Percentiles rank a stretch among this genome's conserved stretches.
Evolutionary conservation across 2,113 vertebrate genomes (phyloP).

Genomic region (Progne subis): DNA sequence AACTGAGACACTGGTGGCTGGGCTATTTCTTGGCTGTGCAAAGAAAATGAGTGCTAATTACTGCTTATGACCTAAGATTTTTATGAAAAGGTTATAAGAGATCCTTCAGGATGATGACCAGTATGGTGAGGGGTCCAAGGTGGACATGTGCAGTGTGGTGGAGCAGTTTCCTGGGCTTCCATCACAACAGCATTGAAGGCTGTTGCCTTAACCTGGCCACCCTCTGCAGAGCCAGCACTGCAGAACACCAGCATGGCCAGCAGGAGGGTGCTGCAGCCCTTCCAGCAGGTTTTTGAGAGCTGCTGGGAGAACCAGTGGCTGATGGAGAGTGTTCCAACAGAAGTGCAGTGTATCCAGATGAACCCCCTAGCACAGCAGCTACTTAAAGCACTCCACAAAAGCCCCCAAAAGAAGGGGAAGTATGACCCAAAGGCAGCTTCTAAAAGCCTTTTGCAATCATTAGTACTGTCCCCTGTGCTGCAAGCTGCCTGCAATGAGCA

Average conservation of each 20-base stretch:
- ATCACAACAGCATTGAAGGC: neutral
- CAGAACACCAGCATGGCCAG: accelerated
- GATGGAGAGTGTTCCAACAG: neutral
- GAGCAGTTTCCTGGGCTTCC: neutral
- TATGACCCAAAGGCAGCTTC: neutral
- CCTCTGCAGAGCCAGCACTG: accelerated
- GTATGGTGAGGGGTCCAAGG: neutral
- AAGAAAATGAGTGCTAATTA: neutral
- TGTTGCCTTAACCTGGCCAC: neutral
- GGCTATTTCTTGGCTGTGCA: neutral
- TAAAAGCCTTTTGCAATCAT: constrained; percentile 66
- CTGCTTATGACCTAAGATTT: neutral
- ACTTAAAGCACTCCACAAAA: constrained; percentile 13
- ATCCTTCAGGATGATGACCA: neutral
- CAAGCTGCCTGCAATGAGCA: constrained; percentile 71
- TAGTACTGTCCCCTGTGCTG: constrained; percentile 65
- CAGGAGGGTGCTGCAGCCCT: neutral
- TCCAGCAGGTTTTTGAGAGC: neutral
- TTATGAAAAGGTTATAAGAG: neutral
- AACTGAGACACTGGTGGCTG: neutral
- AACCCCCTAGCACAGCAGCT: neutral
- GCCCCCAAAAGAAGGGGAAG: neutral
- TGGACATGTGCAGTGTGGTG: too few species aligned
- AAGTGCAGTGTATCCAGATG: neutral
- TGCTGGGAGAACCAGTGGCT: neutral